Evolutionary conservation across 2,113 vertebrate species (phyloP).

Genomic region (Hippocampus mohnikei): DNA sequence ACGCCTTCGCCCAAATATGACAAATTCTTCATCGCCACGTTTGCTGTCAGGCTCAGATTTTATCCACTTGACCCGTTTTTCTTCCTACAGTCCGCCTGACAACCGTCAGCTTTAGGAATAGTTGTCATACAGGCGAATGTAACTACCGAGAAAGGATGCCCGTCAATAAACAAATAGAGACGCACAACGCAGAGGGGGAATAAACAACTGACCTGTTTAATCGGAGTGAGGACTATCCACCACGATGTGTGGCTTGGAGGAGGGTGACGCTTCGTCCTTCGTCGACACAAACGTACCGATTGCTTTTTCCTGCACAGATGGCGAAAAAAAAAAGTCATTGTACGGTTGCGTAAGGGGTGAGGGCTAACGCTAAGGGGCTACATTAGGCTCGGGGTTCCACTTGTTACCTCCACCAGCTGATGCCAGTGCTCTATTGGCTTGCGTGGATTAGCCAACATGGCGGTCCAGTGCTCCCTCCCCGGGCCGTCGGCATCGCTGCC

Average conservation of each 20-base stretch:
- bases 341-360: neutral
- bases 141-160: too few species aligned
- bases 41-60: conserved; percentile 47
- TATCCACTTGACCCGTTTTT: conserved; percentile 33
- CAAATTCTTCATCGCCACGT: conserved; percentile 46
- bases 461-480: conserved; percentile 87
- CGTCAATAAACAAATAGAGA: neutral
- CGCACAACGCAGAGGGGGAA: neutral
- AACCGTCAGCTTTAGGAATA: neutral
- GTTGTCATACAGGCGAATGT: neutral
- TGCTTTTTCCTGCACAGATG: conserved; percentile 69
- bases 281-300: conserved; percentile 74
- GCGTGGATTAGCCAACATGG: conserved; percentile 90
- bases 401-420: conserved; percentile 81
- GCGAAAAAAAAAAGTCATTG: neutral
- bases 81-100: conserved; percentile 31
- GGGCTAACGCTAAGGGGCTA: neutral
- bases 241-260: conserved; percentile 76
- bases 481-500: conserved; percentile 83
- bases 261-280: conserved; percentile 59
- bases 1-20: conserved; percentile 48
- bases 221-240: conserved; percentile 81
- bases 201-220: conserved; percentile 55
- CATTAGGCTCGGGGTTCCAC: neutral
- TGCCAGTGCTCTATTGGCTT: conserved; percentile 95